Conservation (phyloP, 2,797 vertebrate species). For the Sus cebifrons region DNA sequence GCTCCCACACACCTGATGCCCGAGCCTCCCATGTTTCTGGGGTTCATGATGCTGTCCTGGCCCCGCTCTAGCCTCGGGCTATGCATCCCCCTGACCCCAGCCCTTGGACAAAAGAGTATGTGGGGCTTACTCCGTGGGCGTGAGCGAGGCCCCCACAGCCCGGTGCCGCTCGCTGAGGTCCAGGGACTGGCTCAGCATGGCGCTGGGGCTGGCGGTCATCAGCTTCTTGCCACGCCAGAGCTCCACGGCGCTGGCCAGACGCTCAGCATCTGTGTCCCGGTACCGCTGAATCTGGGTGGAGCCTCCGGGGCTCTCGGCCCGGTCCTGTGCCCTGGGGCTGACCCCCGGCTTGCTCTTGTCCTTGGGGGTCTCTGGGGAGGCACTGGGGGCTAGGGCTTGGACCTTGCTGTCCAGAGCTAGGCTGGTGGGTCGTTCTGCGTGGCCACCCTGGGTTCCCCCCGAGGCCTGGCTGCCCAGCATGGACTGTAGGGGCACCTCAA, state of each 20-base stretch:
- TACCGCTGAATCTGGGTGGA: constrained; percentile 92
- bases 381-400: neutral
- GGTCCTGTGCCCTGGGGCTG: constrained; percentile 78
- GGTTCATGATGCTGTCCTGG: neutral
- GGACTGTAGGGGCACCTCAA: neutral
- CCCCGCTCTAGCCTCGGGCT: neutral
- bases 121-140: constrained; percentile 84
- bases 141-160: constrained; percentile 59
- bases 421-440: constrained; percentile 90
- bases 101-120: neutral
- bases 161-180: constrained; percentile 83
- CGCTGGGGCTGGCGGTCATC: constrained; percentile 77
- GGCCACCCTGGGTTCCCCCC: constrained; percentile 87
- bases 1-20: neutral
- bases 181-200: constrained; percentile 89
- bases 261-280: constrained; percentile 88
- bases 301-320: constrained; percentile 85
- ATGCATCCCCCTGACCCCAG: neutral
- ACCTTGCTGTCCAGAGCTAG: constrained; percentile 89
- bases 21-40: rapidly evolving
- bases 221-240: constrained; percentile 93
- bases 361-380: constrained; percentile 78
- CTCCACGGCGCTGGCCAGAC: constrained; percentile 93
- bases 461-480: neutral
- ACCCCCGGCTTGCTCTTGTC: constrained; percentile 33